These are phyloP conservation scores for Corydoras maculifer DNA, from an alignment of 2,113 vertebrate species.

Conservation along the genomic window DNA sequence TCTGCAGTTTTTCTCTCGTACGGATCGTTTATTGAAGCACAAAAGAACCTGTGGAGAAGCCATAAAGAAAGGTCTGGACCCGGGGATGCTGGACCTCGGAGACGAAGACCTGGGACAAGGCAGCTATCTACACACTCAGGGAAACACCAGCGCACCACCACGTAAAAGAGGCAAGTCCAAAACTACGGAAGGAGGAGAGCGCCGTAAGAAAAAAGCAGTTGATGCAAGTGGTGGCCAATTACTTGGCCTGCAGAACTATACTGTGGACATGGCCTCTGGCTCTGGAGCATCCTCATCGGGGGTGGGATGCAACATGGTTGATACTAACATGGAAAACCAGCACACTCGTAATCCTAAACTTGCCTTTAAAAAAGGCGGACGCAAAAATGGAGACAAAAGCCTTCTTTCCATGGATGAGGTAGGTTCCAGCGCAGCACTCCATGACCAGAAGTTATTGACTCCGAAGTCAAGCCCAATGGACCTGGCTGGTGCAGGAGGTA, in stretches of 20 bases:
- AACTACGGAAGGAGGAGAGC: conserved; percentile 78
- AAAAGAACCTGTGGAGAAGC: conserved; percentile 97
- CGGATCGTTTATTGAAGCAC: conserved; percentile 98
- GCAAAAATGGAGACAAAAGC: conserved; percentile 80
- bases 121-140: conserved; percentile 85
- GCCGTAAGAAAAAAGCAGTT: conserved; percentile 77
- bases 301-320: conserved; percentile 17
- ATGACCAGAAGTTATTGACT: conserved; percentile 79
- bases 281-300: conserved; percentile 58
- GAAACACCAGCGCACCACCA: conserved; percentile 83
- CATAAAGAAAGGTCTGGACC: conserved; percentile 90
- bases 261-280: conserved; percentile 80
- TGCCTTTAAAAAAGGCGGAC: conserved; percentile 83
- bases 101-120: conserved; percentile 80
- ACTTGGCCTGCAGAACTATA: conserved; percentile 79
- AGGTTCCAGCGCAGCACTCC: conserved; percentile 56
- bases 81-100: conserved; percentile 78
- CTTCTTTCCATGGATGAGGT: conserved; percentile 74
- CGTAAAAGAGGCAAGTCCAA: conserved; percentile 90
- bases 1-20: conserved; percentile 92
- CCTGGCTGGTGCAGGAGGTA: conserved; percentile 64
- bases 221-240: conserved; percentile 57
- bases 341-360: conserved; percentile 85
- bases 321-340: conserved; percentile 67
- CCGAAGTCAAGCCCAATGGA: conserved; percentile 80